Percentiles rank a stretch among this genome's conserved stretches.
phyloP scores from a whole-genome alignment of 2,797 vertebrate genomes.

The Hypotaenidia philippensis region DNA sequence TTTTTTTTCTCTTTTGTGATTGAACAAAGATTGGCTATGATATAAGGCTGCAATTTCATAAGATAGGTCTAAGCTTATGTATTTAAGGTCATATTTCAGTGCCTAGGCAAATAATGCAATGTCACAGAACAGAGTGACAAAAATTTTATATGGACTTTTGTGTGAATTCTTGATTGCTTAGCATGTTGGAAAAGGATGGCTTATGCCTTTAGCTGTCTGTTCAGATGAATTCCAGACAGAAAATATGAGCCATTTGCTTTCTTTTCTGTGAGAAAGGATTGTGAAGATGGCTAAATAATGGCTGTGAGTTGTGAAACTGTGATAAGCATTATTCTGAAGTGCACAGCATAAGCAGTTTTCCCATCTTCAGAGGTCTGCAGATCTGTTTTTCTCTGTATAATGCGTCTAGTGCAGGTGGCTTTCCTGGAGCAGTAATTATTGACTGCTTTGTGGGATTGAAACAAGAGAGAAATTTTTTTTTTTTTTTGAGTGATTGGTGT shows the following conservation, averaged over 20 bases:
- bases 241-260: slow-evolving; percentile 9
- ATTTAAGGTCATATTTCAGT: not conserved
- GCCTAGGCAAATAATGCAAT: not conserved
- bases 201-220: not conserved
- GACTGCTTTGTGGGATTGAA: not conserved
- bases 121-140: not conserved
- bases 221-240: not conserved
- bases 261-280: not conserved
- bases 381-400: not conserved
- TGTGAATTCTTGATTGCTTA: slow-evolving; percentile 26
- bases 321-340: not conserved
- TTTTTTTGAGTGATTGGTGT: too few species aligned
- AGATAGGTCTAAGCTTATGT: not conserved
- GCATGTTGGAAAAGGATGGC: not conserved
- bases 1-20: not conserved
- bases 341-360: not conserved
- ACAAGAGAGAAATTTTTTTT: not conserved
- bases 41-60: not conserved
- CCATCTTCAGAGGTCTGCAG: not conserved
- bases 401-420: not conserved
- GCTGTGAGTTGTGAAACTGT: not conserved
- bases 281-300: slow-evolving; percentile 3
- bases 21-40: not conserved
- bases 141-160: not conserved
- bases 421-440: not conserved